phyloP scores from a whole-genome alignment of 2,888 invertebrate species.

The Eupelmus urozonus region DNA sequence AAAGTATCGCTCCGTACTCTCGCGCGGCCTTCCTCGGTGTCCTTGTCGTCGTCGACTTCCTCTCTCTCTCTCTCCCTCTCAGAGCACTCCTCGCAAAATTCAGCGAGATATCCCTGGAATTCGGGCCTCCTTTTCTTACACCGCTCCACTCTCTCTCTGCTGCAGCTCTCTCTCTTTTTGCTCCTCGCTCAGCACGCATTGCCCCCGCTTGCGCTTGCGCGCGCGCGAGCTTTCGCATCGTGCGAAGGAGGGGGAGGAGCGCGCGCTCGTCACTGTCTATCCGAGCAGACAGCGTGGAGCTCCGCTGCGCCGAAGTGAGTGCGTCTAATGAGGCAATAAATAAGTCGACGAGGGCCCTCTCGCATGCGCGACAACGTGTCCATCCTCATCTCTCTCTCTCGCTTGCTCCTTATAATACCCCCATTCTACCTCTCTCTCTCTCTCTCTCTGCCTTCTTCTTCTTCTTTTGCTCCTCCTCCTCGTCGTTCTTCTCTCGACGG shows the following conservation, averaged over 20 bases:
- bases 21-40: constrained; percentile 45
- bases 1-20: neutral
- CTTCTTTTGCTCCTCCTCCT: constrained; percentile 41
- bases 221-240: constrained; percentile 19
- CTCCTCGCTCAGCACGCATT: constrained; percentile 41
- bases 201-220: neutral
- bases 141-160: too few relatives aligned
- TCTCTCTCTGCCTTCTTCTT: neutral
- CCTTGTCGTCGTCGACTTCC: constrained; percentile 41
- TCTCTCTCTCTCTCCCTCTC: neutral
- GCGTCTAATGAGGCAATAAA: constrained; percentile 78
- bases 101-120: constrained; percentile 70
- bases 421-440: constrained; percentile 8
- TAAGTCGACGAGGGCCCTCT: constrained; percentile 74
- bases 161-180: constrained; percentile 47
- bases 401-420: constrained; percentile 41
- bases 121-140: constrained; percentile 58
- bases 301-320: constrained; percentile 73
- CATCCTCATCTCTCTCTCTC: constrained; percentile 66
- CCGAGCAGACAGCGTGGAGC: constrained; percentile 77
- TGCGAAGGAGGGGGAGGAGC: constrained; percentile 37
- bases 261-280: constrained; percentile 76
- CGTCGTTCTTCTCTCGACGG: constrained; percentile 41
- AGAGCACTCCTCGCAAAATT: constrained; percentile 17
- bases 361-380: constrained; percentile 72